Evolutionary conservation across 2,797 vertebrate species (phyloP), one percentile per base, ranked within the genome.

Genomic region (Bufotes viridis): DNA sequence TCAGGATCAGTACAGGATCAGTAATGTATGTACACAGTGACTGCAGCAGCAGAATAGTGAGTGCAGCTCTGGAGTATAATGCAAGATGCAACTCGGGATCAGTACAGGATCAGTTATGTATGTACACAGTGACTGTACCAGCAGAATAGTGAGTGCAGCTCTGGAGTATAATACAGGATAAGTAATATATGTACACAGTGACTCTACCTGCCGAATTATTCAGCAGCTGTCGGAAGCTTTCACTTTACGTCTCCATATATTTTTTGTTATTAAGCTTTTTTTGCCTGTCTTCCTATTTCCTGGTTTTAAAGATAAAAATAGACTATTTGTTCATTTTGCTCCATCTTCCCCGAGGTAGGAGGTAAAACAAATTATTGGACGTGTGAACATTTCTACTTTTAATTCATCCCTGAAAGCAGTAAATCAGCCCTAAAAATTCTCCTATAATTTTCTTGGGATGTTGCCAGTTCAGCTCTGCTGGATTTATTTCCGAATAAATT

Each of bases 361-460:
- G 53, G 20, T 70, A 72, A 83, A 83, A 57, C 34, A 53, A 67
- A 83, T 84, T 7, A 72, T 60, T 84, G 26, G 15, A 24, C 24
- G 6, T 10, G 20, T 22, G 24, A 57, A 70, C 53, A 34, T 74
- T 72, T 60, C 81, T 58, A 42, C 55, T 72, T 42, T 63, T 70
- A 74, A 60, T 58, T 84, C 34, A 74, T 60, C 26, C 1, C 42
- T 74, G n/a, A 42, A 34, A 72, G 29, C 69, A 58, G 74, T 57
- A 84, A 42, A 74, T 84, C 24, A 58, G 53, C 18, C 13, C 67
- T 63, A 63, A 22, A 61, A 81, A 57, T 24, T 1, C 24, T 60
- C 4, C 26, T 63, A 5, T 61, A 34, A 42, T 81, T 14, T 65
- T 49, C 79, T 51, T 81, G 60, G 60, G 58, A 63, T 61, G 15